Evolutionary conservation across 2,113 vertebrate genomes (phyloP).

Genomic region (Emydocephalus ijimae): DNA sequence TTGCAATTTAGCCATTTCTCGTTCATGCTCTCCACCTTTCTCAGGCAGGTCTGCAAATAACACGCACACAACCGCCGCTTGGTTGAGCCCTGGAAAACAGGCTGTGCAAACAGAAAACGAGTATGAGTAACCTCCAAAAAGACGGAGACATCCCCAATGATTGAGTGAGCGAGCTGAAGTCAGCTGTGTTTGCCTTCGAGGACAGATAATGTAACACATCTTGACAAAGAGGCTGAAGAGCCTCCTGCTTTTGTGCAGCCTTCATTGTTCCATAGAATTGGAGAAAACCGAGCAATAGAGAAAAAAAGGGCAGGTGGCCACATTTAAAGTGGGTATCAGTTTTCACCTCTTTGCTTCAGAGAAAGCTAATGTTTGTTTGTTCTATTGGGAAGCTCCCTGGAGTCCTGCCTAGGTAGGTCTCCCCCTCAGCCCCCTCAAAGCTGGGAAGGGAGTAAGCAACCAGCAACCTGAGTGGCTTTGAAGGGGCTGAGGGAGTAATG

Average conservation of each 20-base stretch:
- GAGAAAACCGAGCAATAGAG: conserved; percentile 44
- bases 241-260: neutral
- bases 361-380: conserved; percentile 41
- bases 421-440: conserved; percentile 16
- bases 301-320: conserved; percentile 6
- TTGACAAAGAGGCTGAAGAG: neutral
- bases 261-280: conserved; percentile 47
- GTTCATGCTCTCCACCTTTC: neutral
- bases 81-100: neutral
- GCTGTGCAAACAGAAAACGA: neutral
- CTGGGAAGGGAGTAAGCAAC: conserved; percentile 41
- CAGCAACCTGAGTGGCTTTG: conserved; percentile 41
- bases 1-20: neutral
- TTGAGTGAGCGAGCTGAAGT: neutral
- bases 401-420: conserved; percentile 40
- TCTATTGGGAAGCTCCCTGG: conserved; percentile 37
- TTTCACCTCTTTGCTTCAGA: conserved; percentile 45
- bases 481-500: neutral
- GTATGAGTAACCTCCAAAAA: neutral
- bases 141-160: neutral
- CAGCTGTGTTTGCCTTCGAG: conserved; percentile 14
- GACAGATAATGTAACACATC: neutral
- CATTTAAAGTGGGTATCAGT: conserved; percentile 28
- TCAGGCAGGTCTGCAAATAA: neutral
- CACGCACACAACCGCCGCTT: no score